Evolutionary conservation across 2,888 invertebrate genomes (phyloP).

Genomic region (Chaetogeoica ovagalla): DNA sequence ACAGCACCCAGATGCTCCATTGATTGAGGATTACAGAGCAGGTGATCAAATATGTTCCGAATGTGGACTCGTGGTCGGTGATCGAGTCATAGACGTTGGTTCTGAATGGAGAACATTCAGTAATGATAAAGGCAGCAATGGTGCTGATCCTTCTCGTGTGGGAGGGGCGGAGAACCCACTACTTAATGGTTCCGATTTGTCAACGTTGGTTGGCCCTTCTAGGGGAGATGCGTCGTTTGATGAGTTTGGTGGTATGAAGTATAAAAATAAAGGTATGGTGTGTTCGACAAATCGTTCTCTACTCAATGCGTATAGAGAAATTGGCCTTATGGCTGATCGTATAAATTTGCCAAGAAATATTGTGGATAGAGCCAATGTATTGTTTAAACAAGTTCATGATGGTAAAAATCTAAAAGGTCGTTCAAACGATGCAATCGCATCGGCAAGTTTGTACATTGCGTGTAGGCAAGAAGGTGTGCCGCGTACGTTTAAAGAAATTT

Average conservation of each 20-base stretch:
- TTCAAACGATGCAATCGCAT: constrained; percentile 96
- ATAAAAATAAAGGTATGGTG: constrained; percentile 69
- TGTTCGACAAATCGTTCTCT: constrained; percentile 56
- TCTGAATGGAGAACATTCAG: constrained; percentile 99
- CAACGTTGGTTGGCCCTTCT: constrained; percentile 87
- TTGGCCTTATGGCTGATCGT: constrained; percentile 96
- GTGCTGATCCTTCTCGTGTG: constrained; percentile 94
- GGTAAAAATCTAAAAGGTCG: constrained; percentile 86
- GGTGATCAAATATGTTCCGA: constrained; percentile 99
- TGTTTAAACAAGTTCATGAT: constrained; percentile 98
- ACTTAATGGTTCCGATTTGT: constrained; percentile 91
- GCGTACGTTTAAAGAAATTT: constrained; percentile 96
- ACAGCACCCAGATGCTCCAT: constrained; percentile 91
- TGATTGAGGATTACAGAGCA: constrained; percentile 92
- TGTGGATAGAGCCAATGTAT: constrained; percentile 91
- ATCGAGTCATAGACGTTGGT: constrained; percentile 98
- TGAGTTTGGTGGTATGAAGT: constrained; percentile 73
- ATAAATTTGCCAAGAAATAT: constrained; percentile 97
- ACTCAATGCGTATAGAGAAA: constrained; percentile 87
- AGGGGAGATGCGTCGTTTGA: constrained; percentile 83
- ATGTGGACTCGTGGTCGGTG: constrained; percentile 99
- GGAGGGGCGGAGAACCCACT: constrained; percentile 98
- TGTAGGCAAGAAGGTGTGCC: constrained; percentile 98
- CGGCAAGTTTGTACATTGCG: constrained; percentile 97
- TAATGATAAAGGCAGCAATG: constrained; percentile 81